Evolutionary conservation across 2,888 invertebrate species (phyloP).

Genomic region (Toxonevra muliebris): DNA sequence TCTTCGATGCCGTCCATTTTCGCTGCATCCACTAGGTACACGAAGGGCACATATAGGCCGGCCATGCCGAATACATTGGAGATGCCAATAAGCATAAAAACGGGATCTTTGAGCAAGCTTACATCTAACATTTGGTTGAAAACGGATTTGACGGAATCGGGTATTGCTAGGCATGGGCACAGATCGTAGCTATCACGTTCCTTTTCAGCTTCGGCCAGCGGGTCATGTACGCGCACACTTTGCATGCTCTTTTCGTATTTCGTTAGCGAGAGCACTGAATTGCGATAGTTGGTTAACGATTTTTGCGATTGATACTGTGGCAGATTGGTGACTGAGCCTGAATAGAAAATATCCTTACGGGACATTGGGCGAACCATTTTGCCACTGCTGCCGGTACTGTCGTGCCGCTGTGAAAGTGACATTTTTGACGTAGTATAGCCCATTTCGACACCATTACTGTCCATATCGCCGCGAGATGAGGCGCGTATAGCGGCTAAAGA

Average conservation of each 20-base stretch:
- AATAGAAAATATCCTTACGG: conserved; percentile 97
- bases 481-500: conserved; percentile 84
- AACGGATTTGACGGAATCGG: conserved; percentile 83
- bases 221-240: conserved; percentile 69
- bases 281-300: conserved; percentile 87
- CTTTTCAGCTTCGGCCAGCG: conserved; percentile 64
- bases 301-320: conserved; percentile 94
- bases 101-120: conserved; percentile 85
- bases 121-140: conserved; percentile 91
- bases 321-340: conserved; percentile 92
- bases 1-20: conserved; percentile 74
- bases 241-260: conserved; percentile 73
- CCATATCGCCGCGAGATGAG: conserved; percentile 78
- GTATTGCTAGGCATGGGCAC: conserved; percentile 81
- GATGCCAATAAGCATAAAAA: conserved; percentile 90
- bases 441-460: conserved; percentile 78
- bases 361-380: conserved; percentile 89
- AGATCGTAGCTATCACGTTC: conserved; percentile 75
- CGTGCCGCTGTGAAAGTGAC: conserved; percentile 67
- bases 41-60: conserved; percentile 96
- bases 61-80: conserved; percentile 98
- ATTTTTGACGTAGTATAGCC: conserved; percentile 78
- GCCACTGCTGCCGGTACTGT: conserved; percentile 49
- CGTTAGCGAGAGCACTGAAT: conserved; percentile 90
- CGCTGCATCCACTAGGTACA: conserved; percentile 89